A percentile compares a stretch with the other conserved stretches of the same genome.
Conservation (phyloP, 1,140 invertebrate species). For the Eufriesea mexicana region DNA sequence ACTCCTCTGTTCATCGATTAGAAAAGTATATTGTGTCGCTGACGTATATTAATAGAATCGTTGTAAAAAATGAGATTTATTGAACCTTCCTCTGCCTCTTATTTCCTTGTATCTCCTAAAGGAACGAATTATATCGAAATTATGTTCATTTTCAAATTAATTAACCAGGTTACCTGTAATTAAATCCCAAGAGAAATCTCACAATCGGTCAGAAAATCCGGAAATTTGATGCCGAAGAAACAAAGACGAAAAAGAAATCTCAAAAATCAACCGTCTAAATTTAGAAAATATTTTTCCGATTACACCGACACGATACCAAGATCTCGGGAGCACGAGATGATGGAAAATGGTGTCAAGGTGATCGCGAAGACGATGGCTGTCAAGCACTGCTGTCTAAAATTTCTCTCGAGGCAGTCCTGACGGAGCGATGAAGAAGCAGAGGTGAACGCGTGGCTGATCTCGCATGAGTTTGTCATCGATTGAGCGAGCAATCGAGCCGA, state of each 20-base stretch:
- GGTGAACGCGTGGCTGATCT: not conserved
- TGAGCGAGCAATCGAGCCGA: conserved; percentile 1
- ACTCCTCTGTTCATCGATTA: not conserved
- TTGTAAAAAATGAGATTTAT: not conserved
- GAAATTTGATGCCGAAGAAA: too few relatives aligned
- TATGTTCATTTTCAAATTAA: too few relatives aligned
- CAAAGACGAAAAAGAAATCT: too few relatives aligned
- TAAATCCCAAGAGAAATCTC: too few relatives aligned
- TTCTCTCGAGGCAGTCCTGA: not conserved
- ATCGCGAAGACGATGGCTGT: too few relatives aligned
- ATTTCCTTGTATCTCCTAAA: not conserved
- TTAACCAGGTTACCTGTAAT: too few relatives aligned
- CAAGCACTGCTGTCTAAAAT: not conserved
- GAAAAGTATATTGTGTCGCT: not conserved
- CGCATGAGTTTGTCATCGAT: not conserved
- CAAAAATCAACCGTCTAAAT: too few relatives aligned
- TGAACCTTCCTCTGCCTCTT: not conserved
- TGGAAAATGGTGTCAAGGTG: too few relatives aligned
- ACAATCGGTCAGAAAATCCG: too few relatives aligned
- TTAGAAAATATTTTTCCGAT: too few relatives aligned
- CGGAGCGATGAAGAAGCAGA: not conserved
- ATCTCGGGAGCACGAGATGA: too few relatives aligned
- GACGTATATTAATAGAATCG: not conserved
- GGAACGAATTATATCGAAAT: not conserved
- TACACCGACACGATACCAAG: too few relatives aligned